Evolutionary conservation across 2,797 vertebrate genomes (phyloP), one percentile per base, ranked within the genome.

Genomic region (Phoebastria nigripes): DNA sequence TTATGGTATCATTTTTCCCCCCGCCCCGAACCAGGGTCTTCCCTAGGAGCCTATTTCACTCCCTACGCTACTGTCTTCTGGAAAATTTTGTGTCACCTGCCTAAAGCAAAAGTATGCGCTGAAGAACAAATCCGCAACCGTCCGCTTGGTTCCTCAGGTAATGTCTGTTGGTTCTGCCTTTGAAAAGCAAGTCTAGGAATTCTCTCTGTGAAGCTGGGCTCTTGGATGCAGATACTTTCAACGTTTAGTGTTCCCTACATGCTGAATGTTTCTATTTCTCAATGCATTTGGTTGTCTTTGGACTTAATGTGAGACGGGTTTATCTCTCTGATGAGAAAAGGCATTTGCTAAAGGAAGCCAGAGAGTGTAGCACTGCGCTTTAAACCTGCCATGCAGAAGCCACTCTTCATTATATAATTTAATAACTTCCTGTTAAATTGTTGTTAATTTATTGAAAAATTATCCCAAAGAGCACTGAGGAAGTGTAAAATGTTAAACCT

Each of bases 401-500:
- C 8, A 25, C 7, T 77, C 12, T 72, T 61, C 5, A 6, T 42
- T 39, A 44, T 5, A 24, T 28, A 52, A 5, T 44, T 35, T 41
- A 54, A 70, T 66, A 21, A 54, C 5, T 47, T 72, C 35, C 24
- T 59, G 15, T 44, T 82, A 63, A 74, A 63, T 49, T 33, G 10
- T 69, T 89, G 15, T 2, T 80, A 55, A 59, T 51, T 66, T 55
- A 55, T 13, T 80, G 47, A 72, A 84, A 96, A 84, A 87, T 16
- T 12, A 44, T 39, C 35, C 19, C 14, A 46, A 73, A 93, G 86
- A 97, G 46, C 76, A 78, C n/a, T 6, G 74, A 96, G 71, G 52
- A 77, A 93, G 46, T 55, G 35, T 87, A 96, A 97, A 95, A 91
- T 74, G 61, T 84, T 95, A 91, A 84, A 92, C 74, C 63, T 89